Evolutionary conservation across 2,797 vertebrate genomes (phyloP), one percentile per base, ranked within the genome.

Genomic region (Danio albolineatus): DNA sequence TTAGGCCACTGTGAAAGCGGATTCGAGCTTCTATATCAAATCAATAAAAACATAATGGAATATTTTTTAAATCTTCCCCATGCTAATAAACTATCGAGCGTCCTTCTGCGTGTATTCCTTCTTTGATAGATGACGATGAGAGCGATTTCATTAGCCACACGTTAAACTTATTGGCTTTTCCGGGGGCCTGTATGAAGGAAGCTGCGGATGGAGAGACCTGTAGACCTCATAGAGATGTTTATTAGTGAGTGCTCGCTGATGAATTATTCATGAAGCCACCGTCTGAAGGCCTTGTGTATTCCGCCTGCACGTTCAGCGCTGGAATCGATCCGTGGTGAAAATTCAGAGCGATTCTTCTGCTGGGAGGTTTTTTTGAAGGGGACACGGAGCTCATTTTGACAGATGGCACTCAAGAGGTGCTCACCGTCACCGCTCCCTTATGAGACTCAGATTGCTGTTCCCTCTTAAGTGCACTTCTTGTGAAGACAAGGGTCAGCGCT

Each of bases 191-290:
- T 73, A 21, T 28, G 56, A 74, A 49, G 39, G 54, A 73, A 75
- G 57, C 70, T 12, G 51, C 28, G 19, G 66, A 62, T 73, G 69
- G 73, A 61, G 53, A 76, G 71, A 78, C 79, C 69, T 39, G 46
- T 67, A 70, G 60, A 53, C 60, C 69, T 70, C 74, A 59, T 12
- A 62, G 75, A 75, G 62, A 75, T 78, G 48, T 80, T 80, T 73
- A 80, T 85, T 73, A 82, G 67, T 54, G 62, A 61, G 53, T 73
- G 41, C 44, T 51, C 14, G 76, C 10, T 44, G 1, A 72, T 80
- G 56, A 82, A 79, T 82, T 73, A 85, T 85, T 85, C 78, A 85
- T 69, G 49, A 17, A 51, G 69, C 46, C 5, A 12, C 59, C 66
- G 10, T 79, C 69, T 73, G 19, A 64, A 73, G 69, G 60, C 59